Evolutionary conservation across 2,113 vertebrate genomes (phyloP), one percentile per base, ranked within the genome.

Genomic region (Lanius collurio): DNA sequence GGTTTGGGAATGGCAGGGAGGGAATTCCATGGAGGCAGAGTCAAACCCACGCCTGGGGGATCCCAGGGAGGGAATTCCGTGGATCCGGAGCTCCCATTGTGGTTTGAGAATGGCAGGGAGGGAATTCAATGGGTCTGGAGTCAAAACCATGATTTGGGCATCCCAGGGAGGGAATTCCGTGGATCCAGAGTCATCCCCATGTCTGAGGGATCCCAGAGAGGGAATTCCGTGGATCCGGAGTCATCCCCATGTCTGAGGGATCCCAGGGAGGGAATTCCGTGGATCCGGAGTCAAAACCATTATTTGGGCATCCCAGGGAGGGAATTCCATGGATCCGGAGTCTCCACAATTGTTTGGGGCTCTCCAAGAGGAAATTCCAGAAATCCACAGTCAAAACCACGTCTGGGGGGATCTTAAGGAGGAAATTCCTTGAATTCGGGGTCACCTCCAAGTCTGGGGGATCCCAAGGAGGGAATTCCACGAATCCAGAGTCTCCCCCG

Each of bases 1-100:
- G 49, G 15, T 8, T 50, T 27, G 26, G 49, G 49, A 8, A 50
- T 50, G 13, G 9, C 26, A 9, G 31, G 15, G n/a, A 49, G 19
- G 33, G 10, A 42, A 46, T 44, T 16, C 55, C 18, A 4, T 1
- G n/a, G 21, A 16, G 20, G 0, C 0, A 1, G 53, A 7, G 14
- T 6, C 2, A 1, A 1, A 3, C 4, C 16, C 2, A 0, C 15
- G 22, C 2, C 4, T 37, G 7, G 21, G 22, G 22, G 10, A 19
- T 31, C 6, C 4, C 22, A 1, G 9, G 39, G 30, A 41, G 30
- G 31, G 44, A 57, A 39, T 57, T 13, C 12, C 7, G 2, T 7
- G 35, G 9, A 7, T 46, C 1, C 0, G 0, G 31, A 18, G 31
- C 11, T 3, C 1, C 0, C 1, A 1, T 19, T 6, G 4, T 4